Evolutionary conservation across 2,797 vertebrate genomes (phyloP).

Genomic region (Clarias platycephalus): DNA sequence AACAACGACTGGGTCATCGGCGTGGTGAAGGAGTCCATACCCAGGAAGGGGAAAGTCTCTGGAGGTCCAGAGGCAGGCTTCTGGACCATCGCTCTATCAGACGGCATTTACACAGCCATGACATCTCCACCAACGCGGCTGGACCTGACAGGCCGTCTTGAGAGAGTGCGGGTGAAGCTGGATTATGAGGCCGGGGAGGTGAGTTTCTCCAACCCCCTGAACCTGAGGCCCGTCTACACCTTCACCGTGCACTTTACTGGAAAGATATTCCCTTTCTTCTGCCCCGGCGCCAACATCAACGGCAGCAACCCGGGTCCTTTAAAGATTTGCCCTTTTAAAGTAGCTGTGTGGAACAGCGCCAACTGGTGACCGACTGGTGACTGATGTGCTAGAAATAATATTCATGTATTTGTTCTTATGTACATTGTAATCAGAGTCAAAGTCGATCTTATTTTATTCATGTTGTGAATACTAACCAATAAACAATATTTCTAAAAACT

Average conservation of each 20-base stretch:
- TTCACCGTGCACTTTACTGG: conserved; percentile 73
- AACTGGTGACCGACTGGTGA: conserved; percentile 67
- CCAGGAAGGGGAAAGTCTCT: conserved; percentile 75
- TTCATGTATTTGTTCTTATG: not conserved
- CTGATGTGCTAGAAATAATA: not conserved
- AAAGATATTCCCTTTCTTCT: conserved; percentile 79
- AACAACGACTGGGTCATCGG: conserved; percentile 80
- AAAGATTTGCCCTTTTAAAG: conserved; percentile 73
- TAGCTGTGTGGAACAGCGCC: conserved; percentile 78
- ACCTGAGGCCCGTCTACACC: conserved; percentile 73
- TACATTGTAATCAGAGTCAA: not conserved
- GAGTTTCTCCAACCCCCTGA: conserved; percentile 71
- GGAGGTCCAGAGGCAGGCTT: conserved; percentile 77
- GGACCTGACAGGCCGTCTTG: conserved; percentile 56
- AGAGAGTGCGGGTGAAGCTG: conserved; percentile 73
- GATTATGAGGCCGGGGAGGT: conserved; percentile 74
- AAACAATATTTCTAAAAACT: not conserved
- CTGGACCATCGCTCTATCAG: conserved; percentile 78
- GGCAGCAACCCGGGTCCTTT: conserved; percentile 74
- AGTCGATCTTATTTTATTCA: not conserved
- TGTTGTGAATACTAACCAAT: not conserved
- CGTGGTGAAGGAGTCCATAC: conserved; percentile 72
- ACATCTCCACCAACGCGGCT: conserved; percentile 70
- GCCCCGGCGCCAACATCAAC: conserved; percentile 79
- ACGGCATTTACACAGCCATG: conserved; percentile 76